Evolutionary conservation across 1,140 invertebrate species (phyloP).

Genomic region (Drosophila suzukii): DNA sequence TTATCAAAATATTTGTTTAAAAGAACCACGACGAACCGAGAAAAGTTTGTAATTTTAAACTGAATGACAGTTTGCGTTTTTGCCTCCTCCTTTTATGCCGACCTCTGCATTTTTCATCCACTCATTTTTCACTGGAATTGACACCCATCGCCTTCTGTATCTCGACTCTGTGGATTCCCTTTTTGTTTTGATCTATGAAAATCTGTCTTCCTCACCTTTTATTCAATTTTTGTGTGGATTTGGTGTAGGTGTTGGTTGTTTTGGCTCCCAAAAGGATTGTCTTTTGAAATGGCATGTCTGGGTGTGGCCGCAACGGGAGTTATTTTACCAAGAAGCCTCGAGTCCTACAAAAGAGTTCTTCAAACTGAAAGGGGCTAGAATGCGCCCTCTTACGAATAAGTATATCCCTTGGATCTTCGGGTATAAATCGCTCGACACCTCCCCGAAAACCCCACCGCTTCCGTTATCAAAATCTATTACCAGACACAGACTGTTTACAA

Average conservation of each 20-base stretch:
- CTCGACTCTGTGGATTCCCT: slow-evolving; percentile 9
- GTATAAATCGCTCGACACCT: slow-evolving; percentile 51
- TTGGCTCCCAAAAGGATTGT: slow-evolving; percentile 72
- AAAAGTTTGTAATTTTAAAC: slow-evolving; percentile 74
- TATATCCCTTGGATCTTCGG: background rate
- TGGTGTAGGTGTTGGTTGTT: slow-evolving; percentile 57
- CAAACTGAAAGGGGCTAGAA: slow-evolving; percentile 19
- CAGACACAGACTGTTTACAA: slow-evolving; percentile 63
- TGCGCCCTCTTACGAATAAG: background rate
- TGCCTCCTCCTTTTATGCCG: slow-evolving; percentile 49
- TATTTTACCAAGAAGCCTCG: slow-evolving; percentile 35
- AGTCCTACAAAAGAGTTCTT: slow-evolving; percentile 9
- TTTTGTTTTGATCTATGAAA: slow-evolving; percentile 67
- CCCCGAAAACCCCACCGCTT: slow-evolving; percentile 39
- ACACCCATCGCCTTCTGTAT: slow-evolving; percentile 66
- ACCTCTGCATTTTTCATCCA: slow-evolving; percentile 67
- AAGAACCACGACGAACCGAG: slow-evolving; percentile 8
- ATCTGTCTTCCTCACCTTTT: slow-evolving; percentile 32
- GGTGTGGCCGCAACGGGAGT: slow-evolving; percentile 46
- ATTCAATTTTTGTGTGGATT: slow-evolving; percentile 26
- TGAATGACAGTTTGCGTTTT: slow-evolving; percentile 76
- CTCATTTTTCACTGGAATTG: slow-evolving; percentile 78
- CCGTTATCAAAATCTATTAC: slow-evolving; percentile 65
- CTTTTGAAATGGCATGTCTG: slow-evolving; percentile 22
- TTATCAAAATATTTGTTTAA: slow-evolving; percentile 64